Evolutionary conservation across 2,113 vertebrate genomes (phyloP).

Genomic region (Ondatra zibethicus): DNA sequence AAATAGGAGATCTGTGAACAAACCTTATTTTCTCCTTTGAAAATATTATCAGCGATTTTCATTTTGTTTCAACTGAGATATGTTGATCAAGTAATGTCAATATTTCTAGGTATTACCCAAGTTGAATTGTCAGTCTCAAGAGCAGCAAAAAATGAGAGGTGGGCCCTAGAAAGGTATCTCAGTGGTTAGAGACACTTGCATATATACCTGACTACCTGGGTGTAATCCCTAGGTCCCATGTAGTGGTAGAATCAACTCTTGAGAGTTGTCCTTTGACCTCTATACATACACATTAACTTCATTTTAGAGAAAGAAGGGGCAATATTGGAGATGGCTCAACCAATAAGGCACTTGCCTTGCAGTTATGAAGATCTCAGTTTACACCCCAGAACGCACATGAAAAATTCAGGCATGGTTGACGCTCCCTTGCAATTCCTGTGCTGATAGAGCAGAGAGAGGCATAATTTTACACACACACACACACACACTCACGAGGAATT

Average conservation of each 20-base stretch:
- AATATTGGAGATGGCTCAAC: background rate
- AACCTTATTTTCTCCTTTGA: background rate
- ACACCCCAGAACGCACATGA: background rate
- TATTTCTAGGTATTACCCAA: background rate
- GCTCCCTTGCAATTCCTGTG: background rate
- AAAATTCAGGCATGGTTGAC: background rate
- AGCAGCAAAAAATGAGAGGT: no score
- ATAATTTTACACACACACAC: background rate
- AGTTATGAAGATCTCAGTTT: background rate
- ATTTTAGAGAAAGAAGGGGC: background rate
- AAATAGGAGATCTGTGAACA: background rate
- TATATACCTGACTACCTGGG: background rate
- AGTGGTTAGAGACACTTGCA: background rate
- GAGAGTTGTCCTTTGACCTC: background rate
- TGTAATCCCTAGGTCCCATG: background rate
- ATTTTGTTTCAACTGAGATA: background rate
- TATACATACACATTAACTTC: background rate
- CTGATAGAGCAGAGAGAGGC: background rate
- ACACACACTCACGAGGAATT: background rate
- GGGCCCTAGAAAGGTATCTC: no score
- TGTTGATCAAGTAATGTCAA: background rate
- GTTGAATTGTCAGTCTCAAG: background rate
- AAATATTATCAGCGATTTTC: background rate
- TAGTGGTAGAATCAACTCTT: background rate
- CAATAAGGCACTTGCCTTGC: background rate